Conservation (phyloP, 2,888 invertebrate genomes). For the Ceramica pisi region DNA sequence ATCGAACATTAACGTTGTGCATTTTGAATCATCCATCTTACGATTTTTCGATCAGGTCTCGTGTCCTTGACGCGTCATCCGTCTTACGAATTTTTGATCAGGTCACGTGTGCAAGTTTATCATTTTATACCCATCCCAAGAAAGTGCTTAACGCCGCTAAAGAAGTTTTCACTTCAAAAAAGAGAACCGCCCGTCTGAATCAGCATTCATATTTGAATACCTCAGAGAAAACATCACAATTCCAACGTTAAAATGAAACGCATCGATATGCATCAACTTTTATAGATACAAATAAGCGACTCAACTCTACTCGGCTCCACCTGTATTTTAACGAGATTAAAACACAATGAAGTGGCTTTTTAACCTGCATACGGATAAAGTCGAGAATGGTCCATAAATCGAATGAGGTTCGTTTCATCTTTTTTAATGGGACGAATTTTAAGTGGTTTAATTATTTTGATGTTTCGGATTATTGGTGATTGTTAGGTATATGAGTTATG, state of each 20-base stretch:
- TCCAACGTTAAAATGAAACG: slow-evolving; percentile 1
- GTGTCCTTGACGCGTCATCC: no score
- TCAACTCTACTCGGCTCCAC: slow-evolving; percentile 18
- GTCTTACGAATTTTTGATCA: no score
- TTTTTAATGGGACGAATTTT: slow-evolving; percentile 51
- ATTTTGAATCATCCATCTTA: no score
- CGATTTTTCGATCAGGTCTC: no score
- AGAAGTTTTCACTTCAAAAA: no score
- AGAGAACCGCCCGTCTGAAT: no score
- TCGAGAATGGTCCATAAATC: slow-evolving; percentile 45
- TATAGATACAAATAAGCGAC: slow-evolving; percentile 54
- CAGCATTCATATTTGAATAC: neutral
- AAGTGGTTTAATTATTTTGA: slow-evolving; percentile 39
- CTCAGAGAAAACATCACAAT: slow-evolving; percentile 16
- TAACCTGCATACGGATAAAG: slow-evolving; percentile 61
- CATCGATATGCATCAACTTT: slow-evolving; percentile 41
- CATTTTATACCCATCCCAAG: no score
- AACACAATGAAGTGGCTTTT: slow-evolving; percentile 65
- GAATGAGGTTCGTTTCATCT: slow-evolving; percentile 50
- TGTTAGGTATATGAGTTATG: slow-evolving; percentile 4
- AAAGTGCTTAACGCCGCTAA: no score
- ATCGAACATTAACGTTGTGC: no score
- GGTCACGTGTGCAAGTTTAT: no score
- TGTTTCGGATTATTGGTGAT: slow-evolving; percentile 8
- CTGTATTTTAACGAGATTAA: slow-evolving; percentile 68